Evolutionary conservation across 1,140 invertebrate genomes (phyloP), one percentile per base, ranked within the genome.

Genomic region (Papilio polytes): DNA sequence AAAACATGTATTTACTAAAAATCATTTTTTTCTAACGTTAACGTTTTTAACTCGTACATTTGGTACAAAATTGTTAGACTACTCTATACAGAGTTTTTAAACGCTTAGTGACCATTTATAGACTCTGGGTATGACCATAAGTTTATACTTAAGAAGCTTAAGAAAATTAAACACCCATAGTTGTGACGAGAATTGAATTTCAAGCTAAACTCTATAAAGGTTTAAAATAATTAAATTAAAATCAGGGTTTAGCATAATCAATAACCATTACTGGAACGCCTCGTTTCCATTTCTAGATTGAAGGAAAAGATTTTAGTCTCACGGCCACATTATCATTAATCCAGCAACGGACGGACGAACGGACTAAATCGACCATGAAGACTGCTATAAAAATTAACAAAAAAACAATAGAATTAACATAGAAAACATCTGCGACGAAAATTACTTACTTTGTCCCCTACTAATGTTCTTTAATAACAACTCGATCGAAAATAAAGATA

Each of bases 351-450:
- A 91, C 87, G 88, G 84, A 80, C 86, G 85, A 86, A 85, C 80
- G 85, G 88, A 88, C 89, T 93, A 92, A 94, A 94, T 94, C 92
- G 92, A 92, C 89, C 92, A 91, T 92, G 91, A 93, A 91, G 85
- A 86, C 76, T 86, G 85, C 85, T 89, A 93, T 92, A 94, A 94
- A 94, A 93, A 93, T 94, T 93, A 92, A 93, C 90, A 93, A 94
- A 94, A 94, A 94, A 93, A 93, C 92, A 94, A 94, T 94, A 90
- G 91, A 91, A 94, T 94, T 94, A 91, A 93, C 92, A 94, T 94
- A 94, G 91, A 93, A 93, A 94, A 93, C 93, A 94, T 94, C 93
- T 94, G 92, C 85, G 89, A 86, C 84, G 85, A 88, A 88, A 94
- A 92, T 89, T 86, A 87, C 84, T 85, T 83, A 80, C 83, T 18